Evolutionary conservation across 2,888 invertebrate species (phyloP), one percentile per base, ranked within the genome.

Genomic region (Halictus ligatus): DNA sequence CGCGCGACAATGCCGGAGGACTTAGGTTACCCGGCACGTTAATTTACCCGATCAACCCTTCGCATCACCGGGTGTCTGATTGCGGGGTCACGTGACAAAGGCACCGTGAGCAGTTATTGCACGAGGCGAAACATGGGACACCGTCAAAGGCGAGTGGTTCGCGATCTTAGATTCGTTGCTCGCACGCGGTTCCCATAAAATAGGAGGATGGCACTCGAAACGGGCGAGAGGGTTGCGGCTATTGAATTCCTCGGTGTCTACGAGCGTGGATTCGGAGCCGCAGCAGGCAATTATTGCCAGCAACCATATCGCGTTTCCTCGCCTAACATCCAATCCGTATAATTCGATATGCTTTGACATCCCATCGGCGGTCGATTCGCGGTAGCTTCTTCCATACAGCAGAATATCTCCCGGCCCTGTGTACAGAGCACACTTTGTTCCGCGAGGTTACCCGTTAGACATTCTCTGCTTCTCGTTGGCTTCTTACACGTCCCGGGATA

Each of bases 61-160:
- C 54, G 54, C 54, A 13, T 18, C 74, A 21, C 13, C 13, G 58
- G 12, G 69, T 40, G 76, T 80, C 75, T 25, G 29, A 46, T 83
- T 77, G 67, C 80, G 73, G 83, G 79, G 64, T 89, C 85, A 69
- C 79, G 58, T 89, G 73, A 81, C 89, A 89, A 89, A 89, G 89
- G 85, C 43, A 60, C 40, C 25, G 13, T 74, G 35, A 35, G 81
- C 40, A 86, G 87, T 87, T 88, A 88, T 88, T 88, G 83, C 80
- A 72, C 21, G 50, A 58, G n/a, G 72, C 60, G 83, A 85, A 83
- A 81, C 69, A 79, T 69, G 69, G 74, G 67, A 35, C 21, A 80
- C 74, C 76, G 58, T 88, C 85, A 88, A 88, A 88, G 83, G 85
- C n/a, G 25, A 43, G 35, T 3, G 54, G 54, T 35, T 60, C 43